Base-by-base conservation (phyloP, 2,113 vertebrate genomes). In the Macquaria ambigua region DNA sequence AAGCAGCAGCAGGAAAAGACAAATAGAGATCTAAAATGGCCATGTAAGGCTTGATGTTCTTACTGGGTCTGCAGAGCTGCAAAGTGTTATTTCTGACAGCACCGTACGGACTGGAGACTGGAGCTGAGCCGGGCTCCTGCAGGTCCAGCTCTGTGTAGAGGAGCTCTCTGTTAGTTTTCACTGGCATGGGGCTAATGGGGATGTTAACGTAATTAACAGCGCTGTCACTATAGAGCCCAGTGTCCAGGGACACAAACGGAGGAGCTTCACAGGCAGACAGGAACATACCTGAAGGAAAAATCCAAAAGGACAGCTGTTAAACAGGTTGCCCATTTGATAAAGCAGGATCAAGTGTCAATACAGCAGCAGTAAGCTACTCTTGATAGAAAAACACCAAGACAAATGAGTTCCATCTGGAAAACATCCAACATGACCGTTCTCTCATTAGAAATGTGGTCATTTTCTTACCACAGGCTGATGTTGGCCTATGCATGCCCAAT, bases 131-230 rank as follows among this genome's bases (percentile, higher is more conserved):
- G 0, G 91, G 85, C 34, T 95, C 95, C 46, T 94, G 96, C 79
- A 97, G 96, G 84, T 97, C 96, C 90, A 97, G 86, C 88, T 97
- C 96, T 85, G 96, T 94, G 90, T 97, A 97, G 84, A 97, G 96
- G 58, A 96, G 96, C 82, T 97, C 96, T 87, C 94, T 93, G 75
- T 50, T 61, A 20, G 81, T 52, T 58, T 50, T 71, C 18, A 81
- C 75, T 73, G 95, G 93, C 41, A 93, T 87, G 6, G 96, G 96
- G 86, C 96, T 97, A 83, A 95, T 85, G 11, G 97, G 97, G 93
- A 99, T 94, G 93, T 97, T 98, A 67, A 96, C 94, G 21, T 98
- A 97, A 80, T 95, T 96, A 52, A 89, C 90, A 52, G 88, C 88
- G 77, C 93, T 93, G 6, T 93, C 91, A 63, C 89, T 9, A 0